Base-by-base conservation (phyloP, 2,113 vertebrate species). In the Saccopteryx leptura region DNA sequence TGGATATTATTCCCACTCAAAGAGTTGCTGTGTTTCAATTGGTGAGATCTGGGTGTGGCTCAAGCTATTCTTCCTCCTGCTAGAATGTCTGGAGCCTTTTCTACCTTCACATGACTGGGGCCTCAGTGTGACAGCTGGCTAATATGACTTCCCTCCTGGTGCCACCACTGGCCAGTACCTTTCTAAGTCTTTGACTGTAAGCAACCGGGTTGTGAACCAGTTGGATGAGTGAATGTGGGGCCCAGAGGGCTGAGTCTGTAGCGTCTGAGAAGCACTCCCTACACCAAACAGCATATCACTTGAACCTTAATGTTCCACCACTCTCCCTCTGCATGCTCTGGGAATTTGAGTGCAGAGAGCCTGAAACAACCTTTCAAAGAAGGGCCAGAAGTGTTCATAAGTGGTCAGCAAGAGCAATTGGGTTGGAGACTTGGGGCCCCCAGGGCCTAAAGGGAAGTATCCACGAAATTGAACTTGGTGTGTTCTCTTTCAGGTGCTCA, bases 1-100 rank as follows among this genome's bases (percentile, higher is more conserved):
- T 94, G 91, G 98, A 97, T 93, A 24, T 93, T 93, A 93, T 91
- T 98, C 93, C 89, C 76, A 7, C 61, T 90, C 76, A 54, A 65
- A 65, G 50, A 93, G 60, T 89, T 84, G 56, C 60, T 79, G 14
- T 58, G 93, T 91, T 79, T 87, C 84, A 93, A 18, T 46, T 78
- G 78, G 72, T 85, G 54, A 93, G 66, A 82, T 81, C 46, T 68
- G 91, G 60, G 84, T 79, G 8, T 87, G 85, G 39, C 72, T 61
- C n/a, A 63, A 66, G 39, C 69, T 93, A 26, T 79, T 94, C 71
- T 91, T 86, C 31, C 58, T 87, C 56, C 81, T 92, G 46, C 33
- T 78, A 50, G 56, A 78, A 60, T 56, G 31, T 91, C 90, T 90
- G 78, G 68, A 88, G 74, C 21, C 48, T 82, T 54, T 63, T 60